Conservation (phyloP, 2,888 invertebrate species). For the Ethmia dodecea region DNA sequence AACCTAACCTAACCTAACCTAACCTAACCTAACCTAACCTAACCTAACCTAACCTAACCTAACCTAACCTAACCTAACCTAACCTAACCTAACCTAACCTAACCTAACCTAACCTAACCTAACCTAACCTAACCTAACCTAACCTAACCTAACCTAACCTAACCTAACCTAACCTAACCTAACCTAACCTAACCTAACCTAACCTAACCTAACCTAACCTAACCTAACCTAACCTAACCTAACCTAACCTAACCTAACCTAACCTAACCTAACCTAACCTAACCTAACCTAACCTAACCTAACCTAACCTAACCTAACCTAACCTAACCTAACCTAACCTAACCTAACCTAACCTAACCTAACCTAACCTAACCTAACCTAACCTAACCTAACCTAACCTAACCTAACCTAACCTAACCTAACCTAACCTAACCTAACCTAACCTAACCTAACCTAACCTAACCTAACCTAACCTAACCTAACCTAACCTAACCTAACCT, state of each 20-base stretch:
- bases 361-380: constrained; percentile 6
- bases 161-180: constrained; percentile 14
- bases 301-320: constrained; percentile 8
- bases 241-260: constrained; percentile 14
- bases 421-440: constrained; percentile 17
- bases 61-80: constrained; percentile 14
- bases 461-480: constrained; percentile 15
- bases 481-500: constrained; percentile 13
- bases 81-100: constrained; percentile 14
- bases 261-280: constrained; percentile 13
- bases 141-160: constrained; percentile 15
- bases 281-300: constrained; percentile 13
- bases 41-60: constrained; percentile 14
- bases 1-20: constrained; percentile 12
- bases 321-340: constrained; percentile 7
- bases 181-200: constrained; percentile 12
- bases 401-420: constrained; percentile 16
- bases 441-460: constrained; percentile 12
- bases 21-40: constrained; percentile 14
- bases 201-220: constrained; percentile 14
- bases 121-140: constrained; percentile 9
- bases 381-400: constrained; percentile 8
- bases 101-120: constrained; percentile 14
- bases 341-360: constrained; percentile 6
- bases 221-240: constrained; percentile 14